phyloP scores from a whole-genome alignment of 2,113 vertebrate species.

The Amphilophus citrinellus region DNA sequence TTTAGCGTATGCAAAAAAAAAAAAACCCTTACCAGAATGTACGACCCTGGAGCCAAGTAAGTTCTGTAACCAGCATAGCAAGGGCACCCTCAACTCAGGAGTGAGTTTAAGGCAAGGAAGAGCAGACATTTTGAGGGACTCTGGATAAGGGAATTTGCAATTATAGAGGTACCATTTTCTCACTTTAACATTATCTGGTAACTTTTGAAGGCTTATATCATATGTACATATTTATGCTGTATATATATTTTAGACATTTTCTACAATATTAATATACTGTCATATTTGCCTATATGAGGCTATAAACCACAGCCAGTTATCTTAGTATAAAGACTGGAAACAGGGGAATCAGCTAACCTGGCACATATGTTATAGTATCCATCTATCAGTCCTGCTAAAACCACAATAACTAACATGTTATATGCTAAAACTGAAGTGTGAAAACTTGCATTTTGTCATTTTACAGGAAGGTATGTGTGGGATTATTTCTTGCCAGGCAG shows the following conservation, averaged over 20 bases:
- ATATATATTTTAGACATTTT: background rate
- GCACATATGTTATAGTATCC: background rate
- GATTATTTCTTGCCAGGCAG: slow-evolving; percentile 9
- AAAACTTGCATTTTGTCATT: background rate
- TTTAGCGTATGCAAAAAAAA: slow-evolving; percentile 65
- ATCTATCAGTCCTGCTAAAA: slow-evolving; percentile 4
- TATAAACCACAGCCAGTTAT: background rate
- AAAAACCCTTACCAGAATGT: slow-evolving; percentile 40
- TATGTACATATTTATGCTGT: background rate
- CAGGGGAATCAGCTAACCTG: background rate
- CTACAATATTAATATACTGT: background rate
- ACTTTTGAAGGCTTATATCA: background rate
- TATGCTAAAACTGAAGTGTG: background rate
- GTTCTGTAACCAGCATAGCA: slow-evolving; percentile 61
- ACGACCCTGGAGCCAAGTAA: slow-evolving; percentile 53
- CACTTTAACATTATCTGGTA: slow-evolving; percentile 17
- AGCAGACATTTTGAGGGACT: slow-evolving; percentile 32
- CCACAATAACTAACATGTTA: background rate
- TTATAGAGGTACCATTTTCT: slow-evolving; percentile 34
- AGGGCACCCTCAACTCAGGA: slow-evolving; percentile 54
- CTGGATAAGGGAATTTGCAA: slow-evolving; percentile 40
- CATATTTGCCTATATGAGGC: background rate
- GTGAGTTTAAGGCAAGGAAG: slow-evolving; percentile 45
- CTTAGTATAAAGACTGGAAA: background rate
- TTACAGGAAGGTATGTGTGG: background rate